phyloP scores from a whole-genome alignment of 2,113 vertebrate species.

The Odobenus rosmarus region DNA sequence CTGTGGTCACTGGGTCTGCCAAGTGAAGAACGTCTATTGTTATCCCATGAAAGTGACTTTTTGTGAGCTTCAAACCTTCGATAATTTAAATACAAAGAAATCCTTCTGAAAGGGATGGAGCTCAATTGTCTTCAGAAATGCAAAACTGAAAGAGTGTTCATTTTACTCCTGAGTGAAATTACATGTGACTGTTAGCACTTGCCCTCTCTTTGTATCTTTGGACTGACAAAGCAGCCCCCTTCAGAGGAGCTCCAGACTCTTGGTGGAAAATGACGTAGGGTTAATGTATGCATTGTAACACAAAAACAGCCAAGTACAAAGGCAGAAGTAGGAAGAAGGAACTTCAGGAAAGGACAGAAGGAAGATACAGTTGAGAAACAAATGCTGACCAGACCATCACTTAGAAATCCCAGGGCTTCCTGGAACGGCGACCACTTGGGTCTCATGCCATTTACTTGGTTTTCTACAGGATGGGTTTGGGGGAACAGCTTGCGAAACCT shows the following conservation, averaged over 20 bases:
- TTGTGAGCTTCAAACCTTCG: background rate
- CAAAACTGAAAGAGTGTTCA: background rate
- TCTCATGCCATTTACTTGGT: background rate
- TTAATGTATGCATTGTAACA: background rate
- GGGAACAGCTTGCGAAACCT: conserved; percentile 95
- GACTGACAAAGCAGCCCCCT: background rate
- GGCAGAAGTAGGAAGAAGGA: background rate
- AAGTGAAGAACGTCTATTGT: background rate
- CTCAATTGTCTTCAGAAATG: background rate
- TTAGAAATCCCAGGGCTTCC: background rate
- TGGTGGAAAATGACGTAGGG: background rate
- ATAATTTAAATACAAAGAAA: conserved; percentile 38
- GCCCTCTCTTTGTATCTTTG: background rate
- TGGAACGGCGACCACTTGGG: accelerated
- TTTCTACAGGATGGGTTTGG: conserved; percentile 88
- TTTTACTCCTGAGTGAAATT: background rate
- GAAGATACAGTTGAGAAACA: background rate
- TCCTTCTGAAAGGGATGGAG: background rate
- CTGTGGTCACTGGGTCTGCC: accelerated
- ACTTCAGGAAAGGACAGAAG: background rate
- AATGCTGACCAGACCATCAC: background rate
- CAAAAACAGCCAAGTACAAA: background rate
- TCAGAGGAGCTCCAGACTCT: background rate
- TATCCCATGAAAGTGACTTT: background rate
- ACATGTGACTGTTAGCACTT: accelerated